Evolutionary conservation across 2,113 vertebrate genomes (phyloP).

Genomic region (Pedionomus torquatus): DNA sequence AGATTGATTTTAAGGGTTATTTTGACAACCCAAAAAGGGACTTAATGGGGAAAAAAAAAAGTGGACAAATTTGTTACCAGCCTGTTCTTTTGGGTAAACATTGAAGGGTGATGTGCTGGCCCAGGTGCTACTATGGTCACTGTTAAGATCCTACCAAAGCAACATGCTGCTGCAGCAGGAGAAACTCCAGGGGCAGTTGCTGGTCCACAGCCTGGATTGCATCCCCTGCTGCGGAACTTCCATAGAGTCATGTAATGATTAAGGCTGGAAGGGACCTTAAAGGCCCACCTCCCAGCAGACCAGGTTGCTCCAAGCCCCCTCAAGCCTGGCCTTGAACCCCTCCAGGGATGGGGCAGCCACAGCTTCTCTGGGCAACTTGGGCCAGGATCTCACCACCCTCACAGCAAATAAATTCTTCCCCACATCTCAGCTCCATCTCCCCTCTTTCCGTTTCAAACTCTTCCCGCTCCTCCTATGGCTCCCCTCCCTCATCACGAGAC

Average conservation of each 20-base stretch:
- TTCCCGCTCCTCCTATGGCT: too few relatives aligned
- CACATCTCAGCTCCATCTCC: too few relatives aligned
- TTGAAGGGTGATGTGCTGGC: neutral
- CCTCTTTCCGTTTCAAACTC: too few relatives aligned
- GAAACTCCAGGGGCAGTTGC: neutral
- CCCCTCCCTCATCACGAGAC: too few relatives aligned
- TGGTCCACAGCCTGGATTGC: neutral
- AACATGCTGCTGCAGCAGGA: neutral
- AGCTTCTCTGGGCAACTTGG: neutral
- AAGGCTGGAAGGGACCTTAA: neutral
- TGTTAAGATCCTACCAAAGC: neutral
- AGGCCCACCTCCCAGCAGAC: neutral
- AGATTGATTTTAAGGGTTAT: neutral
- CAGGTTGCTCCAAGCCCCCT: neutral
- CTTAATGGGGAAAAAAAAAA: neutral
- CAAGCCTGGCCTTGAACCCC: neutral
- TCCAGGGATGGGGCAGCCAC: neutral
- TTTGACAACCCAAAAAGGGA: neutral
- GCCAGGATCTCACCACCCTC: neutral
- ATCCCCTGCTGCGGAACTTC: neutral
- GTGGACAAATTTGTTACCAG: neutral
- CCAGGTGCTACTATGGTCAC: neutral
- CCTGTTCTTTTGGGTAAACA: neutral
- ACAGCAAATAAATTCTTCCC: too few relatives aligned
- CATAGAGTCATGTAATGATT: neutral